A percentile compares a stretch with the other conserved stretches of the same genome.
These are phyloP conservation scores for Onychostruthus taczanowskii DNA, from an alignment of 2,113 vertebrate genomes.

Conservation along the genomic window DNA sequence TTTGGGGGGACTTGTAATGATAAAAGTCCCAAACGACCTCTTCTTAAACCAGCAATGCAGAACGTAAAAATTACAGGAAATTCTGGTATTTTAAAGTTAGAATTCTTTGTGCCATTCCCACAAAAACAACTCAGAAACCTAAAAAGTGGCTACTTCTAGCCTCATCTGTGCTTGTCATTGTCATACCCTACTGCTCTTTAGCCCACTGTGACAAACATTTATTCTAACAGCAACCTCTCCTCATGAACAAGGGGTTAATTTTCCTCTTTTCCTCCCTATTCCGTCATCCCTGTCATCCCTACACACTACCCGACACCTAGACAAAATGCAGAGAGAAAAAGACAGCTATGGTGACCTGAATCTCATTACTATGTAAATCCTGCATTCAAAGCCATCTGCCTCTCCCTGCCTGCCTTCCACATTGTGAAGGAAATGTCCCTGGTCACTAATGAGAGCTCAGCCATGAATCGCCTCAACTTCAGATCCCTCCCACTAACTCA, in stretches of 20 bases:
- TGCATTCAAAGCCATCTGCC: slow-evolving; percentile 65
- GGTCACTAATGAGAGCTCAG: slow-evolving; percentile 59
- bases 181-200: neutral
- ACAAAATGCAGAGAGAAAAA: slow-evolving; percentile 55
- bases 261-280: neutral
- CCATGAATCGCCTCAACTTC: neutral
- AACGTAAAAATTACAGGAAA: neutral
- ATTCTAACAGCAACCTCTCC: neutral
- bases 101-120: neutral
- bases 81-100: neutral
- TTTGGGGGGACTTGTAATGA: neutral
- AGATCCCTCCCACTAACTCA: slow-evolving; percentile 26
- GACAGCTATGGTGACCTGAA: slow-evolving; percentile 61
- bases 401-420: slow-evolving; percentile 53
- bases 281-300: slow-evolving; percentile 2
- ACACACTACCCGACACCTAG: slow-evolving; percentile 35
- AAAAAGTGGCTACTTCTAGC: neutral
- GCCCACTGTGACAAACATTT: neutral
- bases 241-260: slow-evolving; percentile 56
- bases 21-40: neutral
- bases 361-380: slow-evolving; percentile 73
- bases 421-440: slow-evolving; percentile 13
- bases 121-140: neutral
- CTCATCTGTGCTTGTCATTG: neutral
- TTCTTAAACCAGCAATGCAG: neutral